Percentiles rank a stretch among this genome's conserved stretches.
phyloP scores from a whole-genome alignment of 2,888 invertebrate species.

The Tortrix viridana region DNA sequence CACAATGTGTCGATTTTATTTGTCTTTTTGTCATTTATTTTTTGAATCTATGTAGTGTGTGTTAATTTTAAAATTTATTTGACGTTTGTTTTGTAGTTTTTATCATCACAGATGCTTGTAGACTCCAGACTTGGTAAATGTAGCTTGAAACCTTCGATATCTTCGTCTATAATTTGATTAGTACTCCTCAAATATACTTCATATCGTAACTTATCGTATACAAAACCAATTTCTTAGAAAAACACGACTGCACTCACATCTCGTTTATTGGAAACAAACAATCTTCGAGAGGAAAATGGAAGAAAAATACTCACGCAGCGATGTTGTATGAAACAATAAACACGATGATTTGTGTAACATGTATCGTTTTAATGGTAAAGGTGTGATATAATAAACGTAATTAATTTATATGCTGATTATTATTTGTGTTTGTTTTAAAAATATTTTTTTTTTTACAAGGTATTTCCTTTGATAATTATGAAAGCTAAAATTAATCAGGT shows the following conservation, averaged over 20 bases:
- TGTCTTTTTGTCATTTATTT: slow-evolving; percentile 51
- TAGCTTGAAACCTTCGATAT: not conserved
- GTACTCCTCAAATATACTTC: slow-evolving; percentile 26
- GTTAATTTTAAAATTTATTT: slow-evolving; percentile 65
- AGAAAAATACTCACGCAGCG: slow-evolving; percentile 60
- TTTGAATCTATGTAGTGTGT: slow-evolving; percentile 58
- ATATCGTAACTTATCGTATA: slow-evolving; percentile 25
- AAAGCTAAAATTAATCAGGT: no score
- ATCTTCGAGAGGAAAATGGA: slow-evolving; percentile 58
- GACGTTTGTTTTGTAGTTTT: slow-evolving; percentile 48
- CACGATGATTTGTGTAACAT: slow-evolving; percentile 16
- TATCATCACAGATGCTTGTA: not conserved
- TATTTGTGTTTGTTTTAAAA: no score
- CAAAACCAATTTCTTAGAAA: slow-evolving; percentile 62
- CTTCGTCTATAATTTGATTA: slow-evolving; percentile 23
- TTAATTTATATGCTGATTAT: not conserved
- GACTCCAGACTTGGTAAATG: not conserved
- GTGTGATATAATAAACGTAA: not conserved
- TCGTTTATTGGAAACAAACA: slow-evolving; percentile 62
- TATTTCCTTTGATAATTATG: no score
- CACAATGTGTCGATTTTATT: slow-evolving; percentile 63
- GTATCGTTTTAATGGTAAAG: slow-evolving; percentile 14
- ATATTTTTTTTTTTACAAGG: no score
- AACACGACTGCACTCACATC: slow-evolving; percentile 58
- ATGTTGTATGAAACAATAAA: slow-evolving; percentile 44